Conservation (phyloP, 2,888 invertebrate genomes). For the Scaptomyza tumidula region DNA sequence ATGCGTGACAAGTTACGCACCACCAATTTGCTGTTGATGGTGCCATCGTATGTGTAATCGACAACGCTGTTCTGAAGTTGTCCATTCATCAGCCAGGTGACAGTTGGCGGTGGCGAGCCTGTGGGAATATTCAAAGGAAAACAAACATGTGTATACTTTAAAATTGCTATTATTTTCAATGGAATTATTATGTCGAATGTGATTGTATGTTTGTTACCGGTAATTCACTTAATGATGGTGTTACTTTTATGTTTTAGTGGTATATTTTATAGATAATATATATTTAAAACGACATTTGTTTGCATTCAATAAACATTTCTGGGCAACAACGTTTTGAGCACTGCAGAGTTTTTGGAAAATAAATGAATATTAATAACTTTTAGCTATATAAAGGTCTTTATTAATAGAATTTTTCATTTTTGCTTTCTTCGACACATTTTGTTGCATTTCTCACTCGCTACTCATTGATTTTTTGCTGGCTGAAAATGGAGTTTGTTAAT, state of each 20-base stretch:
- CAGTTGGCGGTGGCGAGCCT: conserved; percentile 90
- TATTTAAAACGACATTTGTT: not conserved
- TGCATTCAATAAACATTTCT: too few relatives aligned
- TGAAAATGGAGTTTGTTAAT: not conserved
- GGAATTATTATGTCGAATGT: not conserved
- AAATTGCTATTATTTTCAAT: conserved; percentile 14
- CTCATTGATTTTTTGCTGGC: not conserved
- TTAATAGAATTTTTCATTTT: too few relatives aligned
- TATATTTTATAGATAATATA: not conserved
- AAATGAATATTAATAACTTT: too few relatives aligned
- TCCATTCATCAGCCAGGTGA: conserved; percentile 91
- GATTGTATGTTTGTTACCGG: not conserved
- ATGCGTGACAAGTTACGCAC: conserved; percentile 88
- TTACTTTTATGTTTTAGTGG: not conserved
- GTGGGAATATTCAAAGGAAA: conserved; percentile 33
- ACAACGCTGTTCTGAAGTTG: conserved; percentile 84
- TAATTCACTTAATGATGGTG: not conserved
- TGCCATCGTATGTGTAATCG: conserved; percentile 84
- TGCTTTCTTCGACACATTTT: not conserved
- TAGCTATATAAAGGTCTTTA: too few relatives aligned
- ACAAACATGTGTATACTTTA: conserved; percentile 6
- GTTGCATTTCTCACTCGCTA: not conserved
- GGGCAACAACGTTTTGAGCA: too few relatives aligned
- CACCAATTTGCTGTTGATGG: conserved; percentile 87
- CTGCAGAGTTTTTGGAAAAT: too few relatives aligned